Conservation (phyloP, 1,140 invertebrate genomes). For the Ceratina australensis region DNA sequence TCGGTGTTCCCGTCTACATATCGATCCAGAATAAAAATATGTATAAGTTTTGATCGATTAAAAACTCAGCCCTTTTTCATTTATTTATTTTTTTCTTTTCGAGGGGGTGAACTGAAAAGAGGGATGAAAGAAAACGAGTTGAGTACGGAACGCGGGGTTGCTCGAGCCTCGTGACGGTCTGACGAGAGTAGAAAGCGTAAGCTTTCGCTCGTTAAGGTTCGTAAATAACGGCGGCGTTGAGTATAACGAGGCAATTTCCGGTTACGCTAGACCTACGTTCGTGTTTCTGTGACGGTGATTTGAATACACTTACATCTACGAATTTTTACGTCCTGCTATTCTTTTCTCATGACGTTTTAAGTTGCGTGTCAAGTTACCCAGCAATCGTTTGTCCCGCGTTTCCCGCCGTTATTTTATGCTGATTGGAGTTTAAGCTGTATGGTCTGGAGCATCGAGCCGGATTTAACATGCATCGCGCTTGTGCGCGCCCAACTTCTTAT, state of each 20-base stretch:
- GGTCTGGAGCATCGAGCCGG: not conserved
- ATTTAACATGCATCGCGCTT: not conserved
- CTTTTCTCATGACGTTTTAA: not conserved
- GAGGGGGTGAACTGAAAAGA: too few species aligned
- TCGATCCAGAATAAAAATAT: conserved; percentile 4
- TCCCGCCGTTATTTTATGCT: conserved; percentile 2
- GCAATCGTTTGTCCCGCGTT: not conserved
- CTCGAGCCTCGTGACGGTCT: conserved; percentile 21
- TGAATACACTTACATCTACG: conserved; percentile 31
- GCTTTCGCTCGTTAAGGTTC: conserved; percentile 59
- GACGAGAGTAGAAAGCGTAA: conserved; percentile 37
- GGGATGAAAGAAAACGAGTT: not conserved
- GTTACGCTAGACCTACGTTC: conserved; percentile 33
- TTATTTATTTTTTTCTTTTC: not conserved
- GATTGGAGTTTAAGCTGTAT: conserved; percentile 9
- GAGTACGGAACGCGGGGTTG: conserved; percentile 15
- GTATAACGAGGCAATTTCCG: conserved; percentile 65
- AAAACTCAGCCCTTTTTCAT: not conserved
- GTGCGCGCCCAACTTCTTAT: not conserved
- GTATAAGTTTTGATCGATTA: conserved; percentile 4
- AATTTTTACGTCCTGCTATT: conserved; percentile 32
- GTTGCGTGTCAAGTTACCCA: not conserved
- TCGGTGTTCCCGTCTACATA: not conserved
- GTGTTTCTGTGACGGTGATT: conserved; percentile 33
- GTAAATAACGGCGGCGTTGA: conserved; percentile 60